Conservation (phyloP, 2,888 invertebrate genomes). For the Meiosimyza platycephala region DNA sequence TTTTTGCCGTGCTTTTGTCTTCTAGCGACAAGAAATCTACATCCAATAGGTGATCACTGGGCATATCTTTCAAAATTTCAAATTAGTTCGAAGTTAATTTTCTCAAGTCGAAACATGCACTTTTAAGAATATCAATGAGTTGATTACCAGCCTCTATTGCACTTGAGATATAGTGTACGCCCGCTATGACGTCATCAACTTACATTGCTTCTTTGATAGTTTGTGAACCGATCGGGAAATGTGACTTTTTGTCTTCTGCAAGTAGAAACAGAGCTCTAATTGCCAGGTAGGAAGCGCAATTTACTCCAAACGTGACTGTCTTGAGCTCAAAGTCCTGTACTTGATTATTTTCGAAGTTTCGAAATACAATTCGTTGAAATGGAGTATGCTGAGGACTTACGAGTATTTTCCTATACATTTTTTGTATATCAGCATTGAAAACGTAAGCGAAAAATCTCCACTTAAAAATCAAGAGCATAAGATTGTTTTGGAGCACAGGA, state of each 20-base stretch:
- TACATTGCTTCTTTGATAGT: neutral
- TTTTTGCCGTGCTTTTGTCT: constrained; percentile 1
- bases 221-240: neutral
- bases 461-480: neutral
- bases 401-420: constrained; percentile 9
- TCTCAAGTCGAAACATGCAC: constrained; percentile 2
- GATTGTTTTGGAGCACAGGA: neutral
- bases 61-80: neutral
- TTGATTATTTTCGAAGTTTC: neutral
- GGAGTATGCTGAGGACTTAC: neutral
- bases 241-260: neutral
- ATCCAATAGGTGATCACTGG: neutral
- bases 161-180: no score
- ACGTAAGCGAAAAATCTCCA: constrained; percentile 20
- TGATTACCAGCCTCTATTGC: neutral
- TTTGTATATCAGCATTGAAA: neutral
- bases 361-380: constrained; percentile 13
- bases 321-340: no score
- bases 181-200: no score
- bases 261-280: constrained; percentile 6
- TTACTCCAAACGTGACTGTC: no score
- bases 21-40: neutral
- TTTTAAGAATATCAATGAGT: neutral
- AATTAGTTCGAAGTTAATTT: no score
- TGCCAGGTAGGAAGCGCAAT: neutral